These are phyloP conservation scores for Coremacera marginata DNA, from an alignment of 2,888 invertebrate species.

Conservation along the genomic window DNA sequence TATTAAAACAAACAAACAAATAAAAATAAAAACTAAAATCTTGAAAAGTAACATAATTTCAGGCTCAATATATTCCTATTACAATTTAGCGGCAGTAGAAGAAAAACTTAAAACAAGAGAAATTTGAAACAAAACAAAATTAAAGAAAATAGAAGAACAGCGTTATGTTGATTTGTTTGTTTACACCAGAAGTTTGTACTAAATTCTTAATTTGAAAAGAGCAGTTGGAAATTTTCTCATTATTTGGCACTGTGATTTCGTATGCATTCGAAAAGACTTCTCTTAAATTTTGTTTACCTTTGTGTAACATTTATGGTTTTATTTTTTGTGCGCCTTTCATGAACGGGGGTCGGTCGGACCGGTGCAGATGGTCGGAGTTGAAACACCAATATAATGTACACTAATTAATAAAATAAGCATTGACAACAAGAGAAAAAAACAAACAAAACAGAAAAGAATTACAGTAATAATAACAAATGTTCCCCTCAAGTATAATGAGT, in stretches of 20 bases:
- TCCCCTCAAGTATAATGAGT: not conserved
- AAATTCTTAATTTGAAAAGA: not conserved
- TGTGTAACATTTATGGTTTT: not conserved
- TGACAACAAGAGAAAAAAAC: not conserved
- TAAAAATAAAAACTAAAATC: slow-evolving; percentile 33
- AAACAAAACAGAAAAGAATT: slow-evolving; percentile 17
- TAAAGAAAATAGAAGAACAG: slow-evolving; percentile 24
- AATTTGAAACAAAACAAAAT: slow-evolving; percentile 39
- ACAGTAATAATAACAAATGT: slow-evolving; percentile 10
- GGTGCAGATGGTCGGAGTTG: slow-evolving; percentile 22
- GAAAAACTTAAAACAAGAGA: slow-evolving; percentile 41
- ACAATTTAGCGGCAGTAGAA: slow-evolving; percentile 42
- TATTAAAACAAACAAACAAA: not conserved
- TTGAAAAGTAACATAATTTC: slow-evolving; percentile 51
- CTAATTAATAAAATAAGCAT: slow-evolving; percentile 5
- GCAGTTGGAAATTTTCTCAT: slow-evolving; percentile 25
- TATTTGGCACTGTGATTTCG: slow-evolving; percentile 17
- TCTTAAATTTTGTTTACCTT: not conserved
- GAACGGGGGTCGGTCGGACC: slow-evolving; percentile 19
- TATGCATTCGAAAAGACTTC: not conserved
- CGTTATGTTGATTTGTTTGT: not conserved
- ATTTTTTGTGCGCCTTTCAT: not conserved
- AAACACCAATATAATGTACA: slow-evolving; percentile 32
- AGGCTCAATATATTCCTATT: slow-evolving; percentile 56
- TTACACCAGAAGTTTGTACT: not conserved